These are phyloP conservation scores for Pocillopora verrucosa DNA, from an alignment of 64 coral and sea anemone species.

Conservation along the genomic window DNA sequence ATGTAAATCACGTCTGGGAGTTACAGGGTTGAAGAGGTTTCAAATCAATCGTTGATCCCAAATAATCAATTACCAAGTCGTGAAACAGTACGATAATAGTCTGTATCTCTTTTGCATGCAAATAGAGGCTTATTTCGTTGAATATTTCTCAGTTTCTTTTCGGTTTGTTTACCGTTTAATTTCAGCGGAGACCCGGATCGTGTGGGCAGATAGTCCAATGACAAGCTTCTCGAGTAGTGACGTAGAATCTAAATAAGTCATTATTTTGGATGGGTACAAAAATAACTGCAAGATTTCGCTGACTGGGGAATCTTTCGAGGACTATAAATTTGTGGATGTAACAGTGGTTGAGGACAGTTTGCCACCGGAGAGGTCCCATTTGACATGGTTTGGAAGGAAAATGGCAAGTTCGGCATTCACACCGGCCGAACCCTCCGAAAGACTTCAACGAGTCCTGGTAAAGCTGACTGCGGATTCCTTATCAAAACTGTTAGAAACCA, in stretches of 20 bases:
- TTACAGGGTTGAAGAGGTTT: too few species aligned
- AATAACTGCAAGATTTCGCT: not conserved
- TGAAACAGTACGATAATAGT: too few species aligned
- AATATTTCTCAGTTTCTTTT: not conserved
- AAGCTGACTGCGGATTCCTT: slow-evolving; percentile 21
- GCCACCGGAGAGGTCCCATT: not conserved
- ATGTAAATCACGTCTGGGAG: too few species aligned
- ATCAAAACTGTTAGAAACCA: slow-evolving; percentile 36
- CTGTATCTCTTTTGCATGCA: too few species aligned
- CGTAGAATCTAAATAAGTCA: not conserved
- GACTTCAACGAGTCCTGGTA: not conserved
- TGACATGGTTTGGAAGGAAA: slow-evolving; percentile 62
- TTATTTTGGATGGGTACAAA: slow-evolving; percentile 15
- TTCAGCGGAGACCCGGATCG: not conserved
- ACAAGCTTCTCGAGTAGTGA: not conserved
- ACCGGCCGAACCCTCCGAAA: slow-evolving; percentile 60
- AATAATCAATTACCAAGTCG: too few species aligned
- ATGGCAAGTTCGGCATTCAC: slow-evolving; percentile 57
- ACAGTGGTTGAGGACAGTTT: not conserved
- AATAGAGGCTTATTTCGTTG: too few species aligned
- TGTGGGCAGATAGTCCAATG: slow-evolving; percentile 5
- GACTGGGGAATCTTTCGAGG: not conserved
- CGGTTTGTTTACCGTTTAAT: not conserved
- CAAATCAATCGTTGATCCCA: too few species aligned
- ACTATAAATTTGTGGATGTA: not conserved